Evolutionary conservation across 2,888 invertebrate genomes (phyloP), one percentile per base, ranked within the genome.

Genomic region (Chymomyza caudatula): DNA sequence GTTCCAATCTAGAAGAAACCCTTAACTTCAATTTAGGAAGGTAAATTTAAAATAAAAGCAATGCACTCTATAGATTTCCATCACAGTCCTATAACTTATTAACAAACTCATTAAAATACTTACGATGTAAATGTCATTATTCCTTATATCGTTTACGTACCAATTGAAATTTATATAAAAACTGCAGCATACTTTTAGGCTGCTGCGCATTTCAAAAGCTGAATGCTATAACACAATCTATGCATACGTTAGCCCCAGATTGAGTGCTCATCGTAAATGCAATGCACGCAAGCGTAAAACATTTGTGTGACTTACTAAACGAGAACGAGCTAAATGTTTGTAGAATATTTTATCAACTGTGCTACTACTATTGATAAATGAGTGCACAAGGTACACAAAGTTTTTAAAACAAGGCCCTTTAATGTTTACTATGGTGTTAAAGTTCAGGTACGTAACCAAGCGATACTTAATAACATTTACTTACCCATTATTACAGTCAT

Each of bases 401-500:
- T 25, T 4, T 25, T 25, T 1, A 25, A 25, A 25, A 25, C 25
- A 6, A n/a, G 25, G 25, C 25, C 25, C 25, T 25, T 25, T 6
- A 25, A 4, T 4, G 23, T 5, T 23, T 23, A 23, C 23, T 23
- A 4, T 3, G 1, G 6, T 25, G 25, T 25, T 25, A 25, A 25
- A 6, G 25, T 25, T 25, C 6, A 25, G 6, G 5, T 25, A 25
- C 29, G 29, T 11, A 11, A 11, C 29, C 11, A 37, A 37, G 29
- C 11, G 29, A 37, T 37, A 37, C 11, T 37, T 37, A 3, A 11
- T 11, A 4, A 43, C 15, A 49, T 43, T 11, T 51, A 89, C 91
- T 90, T 91, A 94, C 95, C 95, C 81, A 95, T 92, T 67, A 95
- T 91, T 54, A 97, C 95, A 76, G 93, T 93, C 92, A 95, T 94